Evolutionary conservation across 1,140 invertebrate genomes (phyloP).

Genomic region (Tribolium madens): DNA sequence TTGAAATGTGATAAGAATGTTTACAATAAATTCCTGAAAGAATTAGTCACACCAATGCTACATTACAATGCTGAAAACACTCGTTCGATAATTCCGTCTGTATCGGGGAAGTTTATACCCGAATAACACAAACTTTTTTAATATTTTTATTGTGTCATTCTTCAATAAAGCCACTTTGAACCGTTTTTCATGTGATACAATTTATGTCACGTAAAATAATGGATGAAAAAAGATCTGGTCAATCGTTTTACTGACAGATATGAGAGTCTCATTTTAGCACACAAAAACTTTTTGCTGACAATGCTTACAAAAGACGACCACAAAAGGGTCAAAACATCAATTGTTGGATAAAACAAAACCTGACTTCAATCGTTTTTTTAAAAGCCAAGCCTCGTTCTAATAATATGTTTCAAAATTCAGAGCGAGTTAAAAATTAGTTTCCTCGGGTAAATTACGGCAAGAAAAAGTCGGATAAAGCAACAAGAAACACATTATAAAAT

Average conservation of each 20-base stretch:
- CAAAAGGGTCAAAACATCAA: neutral
- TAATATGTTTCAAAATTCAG: neutral
- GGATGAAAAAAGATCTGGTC: neutral
- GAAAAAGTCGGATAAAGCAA: neutral
- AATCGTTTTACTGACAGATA: neutral
- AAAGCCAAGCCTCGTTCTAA: neutral
- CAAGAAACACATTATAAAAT: neutral
- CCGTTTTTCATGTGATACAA: neutral
- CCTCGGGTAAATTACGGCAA: neutral
- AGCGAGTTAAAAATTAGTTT: no score
- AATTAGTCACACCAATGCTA: neutral
- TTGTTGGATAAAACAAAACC: neutral
- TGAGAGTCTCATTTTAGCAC: neutral
- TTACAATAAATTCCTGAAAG: constrained; percentile 5
- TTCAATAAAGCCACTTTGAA: neutral
- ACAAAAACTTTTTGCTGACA: neutral
- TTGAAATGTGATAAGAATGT: neutral
- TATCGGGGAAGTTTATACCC: neutral
- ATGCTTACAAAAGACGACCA: neutral
- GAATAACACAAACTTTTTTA: neutral
- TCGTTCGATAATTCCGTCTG: neutral
- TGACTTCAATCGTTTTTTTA: neutral
- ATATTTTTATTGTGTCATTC: neutral
- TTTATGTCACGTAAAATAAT: neutral
- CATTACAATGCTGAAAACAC: neutral